These are phyloP conservation scores for Peromyscus maniculatus DNA, from an alignment of 2,113 vertebrate genomes.

Conservation along the genomic window DNA sequence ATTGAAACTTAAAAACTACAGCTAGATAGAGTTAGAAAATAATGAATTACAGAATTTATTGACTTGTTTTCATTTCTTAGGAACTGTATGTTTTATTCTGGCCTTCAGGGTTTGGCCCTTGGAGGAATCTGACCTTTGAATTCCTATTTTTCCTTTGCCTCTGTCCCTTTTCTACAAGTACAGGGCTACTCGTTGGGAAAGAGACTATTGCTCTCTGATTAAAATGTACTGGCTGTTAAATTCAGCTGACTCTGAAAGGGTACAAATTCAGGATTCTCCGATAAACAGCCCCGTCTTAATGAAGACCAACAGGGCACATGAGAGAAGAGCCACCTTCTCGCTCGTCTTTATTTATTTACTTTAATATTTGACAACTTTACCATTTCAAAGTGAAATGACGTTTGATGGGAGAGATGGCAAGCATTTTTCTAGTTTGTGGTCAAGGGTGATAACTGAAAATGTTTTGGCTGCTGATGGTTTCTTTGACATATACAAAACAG, in stretches of 20 bases:
- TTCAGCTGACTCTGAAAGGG: conserved; percentile 18
- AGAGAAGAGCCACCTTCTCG: background rate
- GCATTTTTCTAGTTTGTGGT: conserved; percentile 42
- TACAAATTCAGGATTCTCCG: background rate
- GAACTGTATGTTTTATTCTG: background rate
- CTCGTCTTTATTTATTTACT: background rate
- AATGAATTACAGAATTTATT: background rate
- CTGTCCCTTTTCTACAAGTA: conserved; percentile 10
- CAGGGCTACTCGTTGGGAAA: conserved; percentile 29
- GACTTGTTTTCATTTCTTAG: conserved; percentile 15
- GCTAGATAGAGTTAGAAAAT: background rate
- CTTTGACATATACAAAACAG: conserved; percentile 20
- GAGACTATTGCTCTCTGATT: conserved; percentile 2
- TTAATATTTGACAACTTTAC: background rate
- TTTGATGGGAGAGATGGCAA: background rate
- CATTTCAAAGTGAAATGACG: conserved; percentile 36
- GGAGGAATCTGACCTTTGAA: background rate
- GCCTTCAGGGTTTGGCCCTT: background rate
- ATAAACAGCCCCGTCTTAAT: background rate
- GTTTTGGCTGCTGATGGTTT: conserved; percentile 8
- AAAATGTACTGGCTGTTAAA: conserved; percentile 33
- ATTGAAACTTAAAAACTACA: background rate
- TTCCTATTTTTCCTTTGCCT: background rate
- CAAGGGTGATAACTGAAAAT: background rate
- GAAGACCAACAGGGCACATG: background rate